phyloP scores from a whole-genome alignment of 2,888 invertebrate species.

The Ectemnius continuus region DNA sequence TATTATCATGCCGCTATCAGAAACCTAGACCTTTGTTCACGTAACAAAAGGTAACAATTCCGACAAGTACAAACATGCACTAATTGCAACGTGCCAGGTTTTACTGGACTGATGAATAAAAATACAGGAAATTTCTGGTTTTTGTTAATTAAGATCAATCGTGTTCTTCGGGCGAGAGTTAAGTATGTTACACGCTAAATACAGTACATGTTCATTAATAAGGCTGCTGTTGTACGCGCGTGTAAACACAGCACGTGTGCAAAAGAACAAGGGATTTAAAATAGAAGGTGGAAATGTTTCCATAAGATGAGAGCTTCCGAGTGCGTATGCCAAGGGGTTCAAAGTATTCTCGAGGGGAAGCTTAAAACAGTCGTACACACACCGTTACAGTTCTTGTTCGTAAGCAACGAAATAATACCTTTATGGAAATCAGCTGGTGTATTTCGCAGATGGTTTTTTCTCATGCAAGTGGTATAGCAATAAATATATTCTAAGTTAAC shows the following conservation, averaged over 20 bases:
- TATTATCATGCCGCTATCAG: no score
- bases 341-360: conserved; percentile 28
- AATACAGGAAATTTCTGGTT: not conserved
- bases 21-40: no score
- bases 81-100: no score
- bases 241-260: conserved; percentile 42
- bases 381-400: not conserved
- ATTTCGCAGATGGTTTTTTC: conserved; percentile 12
- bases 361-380: conserved; percentile 9
- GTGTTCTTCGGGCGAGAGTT: not conserved
- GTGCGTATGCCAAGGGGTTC: conserved; percentile 29
- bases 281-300: conserved; percentile 36
- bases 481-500: no score
- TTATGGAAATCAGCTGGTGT: conserved; percentile 11
- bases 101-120: no score
- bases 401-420: conserved; percentile 12
- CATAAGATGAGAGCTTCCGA: conserved; percentile 23
- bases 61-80: no score
- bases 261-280: conserved; percentile 41
- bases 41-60: no score
- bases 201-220: conserved; percentile 37
- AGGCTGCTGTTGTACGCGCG: conserved; percentile 35
- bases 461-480: not conserved
- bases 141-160: not conserved
- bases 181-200: not conserved